Percentiles rank a stretch among this genome's conserved stretches.
Conservation (phyloP, 2,113 vertebrate genomes). For the Tapirus terrestris region DNA sequence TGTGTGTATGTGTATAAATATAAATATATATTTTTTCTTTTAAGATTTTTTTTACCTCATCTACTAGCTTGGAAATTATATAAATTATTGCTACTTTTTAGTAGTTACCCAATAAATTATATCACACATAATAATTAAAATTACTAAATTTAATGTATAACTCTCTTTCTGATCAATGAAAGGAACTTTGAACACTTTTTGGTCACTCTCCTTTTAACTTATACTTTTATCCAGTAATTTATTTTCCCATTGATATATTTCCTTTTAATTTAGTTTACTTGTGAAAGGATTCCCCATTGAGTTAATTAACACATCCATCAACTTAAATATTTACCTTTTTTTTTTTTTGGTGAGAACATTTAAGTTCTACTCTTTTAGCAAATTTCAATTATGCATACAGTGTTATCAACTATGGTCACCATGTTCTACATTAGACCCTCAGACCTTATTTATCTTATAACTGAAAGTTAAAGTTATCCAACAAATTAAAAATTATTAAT, state of each 20-base stretch:
- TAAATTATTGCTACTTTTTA: neutral
- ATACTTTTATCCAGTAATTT: neutral
- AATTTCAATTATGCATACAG: neutral
- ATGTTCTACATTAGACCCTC: neutral
- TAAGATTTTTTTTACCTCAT: neutral
- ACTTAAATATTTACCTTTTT: neutral
- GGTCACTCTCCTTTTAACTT: neutral
- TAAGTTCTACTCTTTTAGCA: neutral
- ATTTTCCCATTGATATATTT: neutral
- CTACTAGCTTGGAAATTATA: neutral
- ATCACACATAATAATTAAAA: neutral
- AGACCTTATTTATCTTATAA: neutral
- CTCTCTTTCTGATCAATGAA: neutral
- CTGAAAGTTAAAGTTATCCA: neutral
- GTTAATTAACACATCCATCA: neutral
- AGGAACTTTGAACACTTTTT: neutral
- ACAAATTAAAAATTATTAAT: neutral
- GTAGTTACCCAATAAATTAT: neutral
- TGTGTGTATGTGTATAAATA: neutral
- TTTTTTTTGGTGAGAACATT: neutral
- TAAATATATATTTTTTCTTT: neutral
- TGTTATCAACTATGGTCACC: neutral
- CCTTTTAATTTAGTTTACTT: neutral
- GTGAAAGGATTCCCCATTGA: neutral
- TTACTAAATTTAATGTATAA: neutral